Percentiles rank a stretch among this genome's conserved stretches.
Evolutionary conservation across 2,797 vertebrate species (phyloP).

Genomic region (Mus minutoides): DNA sequence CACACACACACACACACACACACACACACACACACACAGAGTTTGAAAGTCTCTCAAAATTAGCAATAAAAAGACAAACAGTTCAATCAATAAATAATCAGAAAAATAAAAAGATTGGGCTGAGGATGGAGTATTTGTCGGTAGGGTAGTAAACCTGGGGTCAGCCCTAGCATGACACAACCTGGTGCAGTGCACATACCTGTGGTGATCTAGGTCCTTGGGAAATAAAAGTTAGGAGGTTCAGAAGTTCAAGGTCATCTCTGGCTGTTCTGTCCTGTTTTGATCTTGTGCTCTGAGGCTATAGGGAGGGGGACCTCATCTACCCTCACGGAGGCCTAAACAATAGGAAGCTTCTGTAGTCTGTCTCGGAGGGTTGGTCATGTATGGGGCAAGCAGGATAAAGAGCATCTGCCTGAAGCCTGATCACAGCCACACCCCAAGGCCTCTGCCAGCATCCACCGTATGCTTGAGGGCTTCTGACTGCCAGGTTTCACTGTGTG

Average conservation of each 20-base stretch:
- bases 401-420: background rate
- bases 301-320: background rate
- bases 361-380: background rate
- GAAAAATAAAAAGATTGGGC: background rate
- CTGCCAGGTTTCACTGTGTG: background rate
- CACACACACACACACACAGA: no score
- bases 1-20: no score
- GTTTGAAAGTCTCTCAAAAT: background rate
- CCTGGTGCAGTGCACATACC: no score
- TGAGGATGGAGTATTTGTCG: background rate
- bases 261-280: background rate
- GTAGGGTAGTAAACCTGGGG: background rate
- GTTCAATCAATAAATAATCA: background rate
- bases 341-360: background rate
- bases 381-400: rapidly evolving
- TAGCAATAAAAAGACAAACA: background rate
- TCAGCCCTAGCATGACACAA: background rate
- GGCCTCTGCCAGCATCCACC: rapidly evolving
- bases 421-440: rapidly evolving
- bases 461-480: rapidly evolving
- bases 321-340: background rate
- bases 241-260: background rate
- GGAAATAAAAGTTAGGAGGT: background rate
- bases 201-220: background rate
- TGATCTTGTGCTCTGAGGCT: background rate